Conservation (phyloP, 2,113 vertebrate species). For the Mixornis gularis region DNA sequence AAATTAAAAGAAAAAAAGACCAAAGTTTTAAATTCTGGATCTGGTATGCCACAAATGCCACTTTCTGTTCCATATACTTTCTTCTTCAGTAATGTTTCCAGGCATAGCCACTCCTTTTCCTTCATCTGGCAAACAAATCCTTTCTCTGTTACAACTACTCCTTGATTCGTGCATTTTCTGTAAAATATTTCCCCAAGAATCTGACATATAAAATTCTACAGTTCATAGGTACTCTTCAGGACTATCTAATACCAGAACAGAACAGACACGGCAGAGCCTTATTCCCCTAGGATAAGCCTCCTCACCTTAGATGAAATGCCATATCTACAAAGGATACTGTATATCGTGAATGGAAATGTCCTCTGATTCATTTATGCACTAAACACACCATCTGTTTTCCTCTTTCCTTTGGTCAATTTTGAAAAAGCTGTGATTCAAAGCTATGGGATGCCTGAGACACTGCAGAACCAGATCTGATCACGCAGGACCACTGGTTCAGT, state of each 20-base stretch:
- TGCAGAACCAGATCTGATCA: not conserved
- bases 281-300: not conserved
- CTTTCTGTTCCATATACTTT: not conserved
- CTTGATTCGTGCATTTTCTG: not conserved
- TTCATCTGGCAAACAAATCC: not conserved
- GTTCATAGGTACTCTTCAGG: not conserved
- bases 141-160: not conserved
- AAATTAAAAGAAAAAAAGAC: not conserved
- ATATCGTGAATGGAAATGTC: not conserved
- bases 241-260: not conserved
- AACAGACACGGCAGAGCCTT: not conserved
- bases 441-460: accelerated
- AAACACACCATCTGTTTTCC: not conserved
- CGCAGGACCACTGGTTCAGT: not conserved
- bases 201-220: not conserved
- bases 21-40: not conserved
- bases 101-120: not conserved
- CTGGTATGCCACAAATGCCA: not conserved
- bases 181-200: not conserved
- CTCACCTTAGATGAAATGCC: not conserved
- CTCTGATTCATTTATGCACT: not conserved
- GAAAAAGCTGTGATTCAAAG: not conserved
- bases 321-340: not conserved
- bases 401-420: not conserved
- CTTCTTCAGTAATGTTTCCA: not conserved